Base-by-base conservation (phyloP, 2,797 vertebrate genomes). In the Myripristis jacobus region DNA sequence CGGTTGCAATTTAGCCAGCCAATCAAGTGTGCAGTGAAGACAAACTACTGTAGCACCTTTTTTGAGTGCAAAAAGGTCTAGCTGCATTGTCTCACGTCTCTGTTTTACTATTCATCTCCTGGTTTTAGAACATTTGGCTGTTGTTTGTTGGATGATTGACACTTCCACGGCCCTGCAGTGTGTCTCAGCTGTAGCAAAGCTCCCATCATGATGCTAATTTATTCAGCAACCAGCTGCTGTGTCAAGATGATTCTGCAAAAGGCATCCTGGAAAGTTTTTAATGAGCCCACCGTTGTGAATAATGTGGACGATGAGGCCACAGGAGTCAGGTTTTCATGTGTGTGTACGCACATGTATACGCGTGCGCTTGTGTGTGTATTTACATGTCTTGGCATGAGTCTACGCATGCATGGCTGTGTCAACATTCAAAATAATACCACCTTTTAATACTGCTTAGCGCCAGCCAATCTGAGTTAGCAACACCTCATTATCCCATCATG, bases 221-320 rank as follows among this genome's bases (percentile, higher is more conserved):
- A 91, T 91, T 87, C 92, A 68, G 50, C 29, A 75, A 81, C 84
- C 91, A 92, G 91, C 83, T 92, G 91, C 87, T 85, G 85, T 82
- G 85, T 84, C 80, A 78, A 86, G 83, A 89, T 85, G 83, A 88
- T 87, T 70, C 75, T 64, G 83, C 88, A 87, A 79, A 89, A 89
- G 83, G 63, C 73, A 69, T 69, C 91, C 88, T 84, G 79, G 82
- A 88, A 89, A 80, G 73, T 86, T 91, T 81, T 87, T 88, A 89
- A 91, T 87, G 82, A 92, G 89, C 79, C 81, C 79, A 50, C 75
- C 43, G 52, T 63, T 59, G 73, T 77, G 79, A 72, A 82, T 85
- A 87, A 80, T 43, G 66, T 46, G 85, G 80, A 81, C 70, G 29
- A 47, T 0, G 62, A 24, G 91, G 87, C 88, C 84, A 52, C 51